Evolutionary conservation across 2,113 vertebrate genomes (phyloP), one percentile per base, ranked within the genome.

Genomic region (Tenebrosternarchus preto): DNA sequence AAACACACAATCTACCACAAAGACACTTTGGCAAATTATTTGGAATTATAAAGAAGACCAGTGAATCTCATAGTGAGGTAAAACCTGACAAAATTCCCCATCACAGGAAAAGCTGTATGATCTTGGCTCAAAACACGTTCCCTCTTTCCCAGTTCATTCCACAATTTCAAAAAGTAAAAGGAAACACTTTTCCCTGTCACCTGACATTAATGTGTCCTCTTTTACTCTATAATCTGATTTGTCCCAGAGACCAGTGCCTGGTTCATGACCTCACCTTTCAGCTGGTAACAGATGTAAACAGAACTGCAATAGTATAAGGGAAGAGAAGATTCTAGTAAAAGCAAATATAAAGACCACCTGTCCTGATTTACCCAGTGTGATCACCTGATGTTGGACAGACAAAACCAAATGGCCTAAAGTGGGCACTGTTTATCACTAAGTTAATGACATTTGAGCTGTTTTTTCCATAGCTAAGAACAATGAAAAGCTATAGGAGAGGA

Each of bases 211-310:
- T 75, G 79, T 70, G 76, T 78, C 36, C 76, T 68, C 53, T n/a
- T 36, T 61, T 29, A 63, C 29, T 50, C 46, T 53, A 66, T 81
- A 83, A 86, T 83, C 57, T 81, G 72, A 82, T 82, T 75, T 55
- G 76, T 33, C 72, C 76, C 79, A 75, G 60, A 76, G 72, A 69
- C 61, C 57, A 64, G 77, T 33, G 66, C 25, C 74, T 70, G 27
- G 69, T 8, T 24, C 29, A 43, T 73, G 59, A 85, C 74, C 78
- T 74, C 31, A 70, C 27, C 50, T 73, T 27, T 84, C 64, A 77
- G 39, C 68, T 68, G 73, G 33, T 43, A 64, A 53, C 73, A 33
- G 19, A 59, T 78, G 66, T 57, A 70, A 70, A 78, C 36, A 46
- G 33, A 78, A 25, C 33, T n/a, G 53, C 19, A 11, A 39, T 33